A percentile compares a stretch with the other conserved stretches of the same genome.
phyloP scores from a whole-genome alignment of 2,113 vertebrate species.

The Dunckerocampus dactyliophorus region DNA sequence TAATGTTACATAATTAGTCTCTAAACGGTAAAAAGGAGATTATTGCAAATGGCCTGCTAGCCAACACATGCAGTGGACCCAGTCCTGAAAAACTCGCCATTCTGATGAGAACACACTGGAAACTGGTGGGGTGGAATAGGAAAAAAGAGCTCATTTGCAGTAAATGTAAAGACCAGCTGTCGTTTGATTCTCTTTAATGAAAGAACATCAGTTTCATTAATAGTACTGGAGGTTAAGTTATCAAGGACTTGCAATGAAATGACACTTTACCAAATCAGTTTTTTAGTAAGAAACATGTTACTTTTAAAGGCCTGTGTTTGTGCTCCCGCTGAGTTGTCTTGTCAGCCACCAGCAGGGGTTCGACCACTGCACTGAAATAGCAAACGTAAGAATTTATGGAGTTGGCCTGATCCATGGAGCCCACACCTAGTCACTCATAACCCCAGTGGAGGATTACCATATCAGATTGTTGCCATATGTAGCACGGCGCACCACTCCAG shows the following conservation, averaged over 20 bases:
- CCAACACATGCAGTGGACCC: conserved; percentile 71
- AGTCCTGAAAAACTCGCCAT: conserved; percentile 56
- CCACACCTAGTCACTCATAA: conserved; percentile 70
- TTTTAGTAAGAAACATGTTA: conserved; percentile 29
- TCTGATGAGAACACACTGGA: conserved; percentile 57
- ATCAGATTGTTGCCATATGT: conserved; percentile 78
- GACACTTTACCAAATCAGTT: conserved; percentile 14
- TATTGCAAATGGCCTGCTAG: conserved; percentile 76
- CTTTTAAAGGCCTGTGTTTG: conserved; percentile 38
- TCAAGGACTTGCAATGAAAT: conserved; percentile 24
- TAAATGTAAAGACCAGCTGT: conserved; percentile 25
- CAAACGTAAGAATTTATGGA: conserved; percentile 58
- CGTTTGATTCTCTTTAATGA: conserved; percentile 34
- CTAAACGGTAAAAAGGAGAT: conserved; percentile 81
- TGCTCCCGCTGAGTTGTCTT: conserved; percentile 48
- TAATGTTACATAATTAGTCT: conserved; percentile 81
- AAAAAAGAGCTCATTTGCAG: conserved; percentile 55
- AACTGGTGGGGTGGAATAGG: conserved; percentile 46
- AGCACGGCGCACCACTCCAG: conserved; percentile 62
- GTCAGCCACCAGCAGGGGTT: conserved; percentile 48
- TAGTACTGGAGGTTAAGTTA: conserved; percentile 11
- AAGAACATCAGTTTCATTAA: conserved; percentile 31
- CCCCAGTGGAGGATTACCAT: conserved; percentile 66
- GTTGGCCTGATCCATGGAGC: conserved; percentile 54
- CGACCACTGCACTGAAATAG: conserved; percentile 33